Conservation (phyloP, 1,140 invertebrate species). For the Pseudomyrmex pallidus region DNA sequence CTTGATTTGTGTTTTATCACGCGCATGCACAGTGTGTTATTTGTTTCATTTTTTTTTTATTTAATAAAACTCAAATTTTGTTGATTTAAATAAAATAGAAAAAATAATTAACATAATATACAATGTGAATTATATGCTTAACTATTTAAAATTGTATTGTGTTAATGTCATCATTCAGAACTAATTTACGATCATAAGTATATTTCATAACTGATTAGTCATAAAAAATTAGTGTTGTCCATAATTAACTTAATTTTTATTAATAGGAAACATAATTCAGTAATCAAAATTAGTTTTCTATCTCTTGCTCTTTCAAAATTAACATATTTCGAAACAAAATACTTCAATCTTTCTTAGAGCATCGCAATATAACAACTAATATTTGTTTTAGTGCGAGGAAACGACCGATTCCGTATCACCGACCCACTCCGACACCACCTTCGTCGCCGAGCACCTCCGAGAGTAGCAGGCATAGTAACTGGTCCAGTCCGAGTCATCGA, state of each 20-base stretch:
- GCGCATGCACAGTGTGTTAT: slow-evolving; percentile 24
- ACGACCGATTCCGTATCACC: slow-evolving; percentile 94
- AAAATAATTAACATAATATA: too few species aligned
- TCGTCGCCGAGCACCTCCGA: slow-evolving; percentile 89
- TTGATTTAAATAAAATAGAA: too few species aligned
- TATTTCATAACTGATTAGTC: neutral
- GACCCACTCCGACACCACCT: slow-evolving; percentile 91
- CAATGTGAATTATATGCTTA: too few species aligned
- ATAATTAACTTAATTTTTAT: slow-evolving; percentile 1
- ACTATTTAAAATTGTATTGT: neutral
- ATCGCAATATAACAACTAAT: slow-evolving; percentile 60
- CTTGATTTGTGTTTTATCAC: slow-evolving; percentile 66
- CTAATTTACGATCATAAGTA: neutral
- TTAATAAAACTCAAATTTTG: too few species aligned
- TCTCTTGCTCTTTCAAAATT: slow-evolving; percentile 8
- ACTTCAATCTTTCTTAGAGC: neutral
- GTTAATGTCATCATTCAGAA: slow-evolving; percentile 6
- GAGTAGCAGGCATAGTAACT: slow-evolving; percentile 86
- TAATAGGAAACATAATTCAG: slow-evolving; percentile 3
- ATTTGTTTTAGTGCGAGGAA: slow-evolving; percentile 92
- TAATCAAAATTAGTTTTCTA: neutral
- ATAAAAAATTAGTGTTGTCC: neutral
- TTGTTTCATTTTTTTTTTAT: too few species aligned
- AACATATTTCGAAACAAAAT: slow-evolving; percentile 15
- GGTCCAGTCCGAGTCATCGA: slow-evolving; percentile 83